Evolutionary conservation across 2,888 invertebrate species (phyloP).

Genomic region (Augiades crinisus): DNA sequence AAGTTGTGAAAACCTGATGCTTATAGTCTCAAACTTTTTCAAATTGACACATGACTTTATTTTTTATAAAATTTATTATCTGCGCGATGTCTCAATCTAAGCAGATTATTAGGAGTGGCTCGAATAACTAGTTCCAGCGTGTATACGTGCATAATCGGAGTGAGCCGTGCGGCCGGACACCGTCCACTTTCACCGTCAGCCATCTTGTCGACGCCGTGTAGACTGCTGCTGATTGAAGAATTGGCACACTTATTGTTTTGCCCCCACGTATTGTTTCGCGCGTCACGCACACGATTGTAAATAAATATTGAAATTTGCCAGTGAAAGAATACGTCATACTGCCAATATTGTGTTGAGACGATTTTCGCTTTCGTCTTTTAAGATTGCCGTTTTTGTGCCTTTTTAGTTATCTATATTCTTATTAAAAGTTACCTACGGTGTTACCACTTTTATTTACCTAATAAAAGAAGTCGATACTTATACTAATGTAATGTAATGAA

Average conservation of each 20-base stretch:
- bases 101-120: conserved; percentile 13
- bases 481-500: no score
- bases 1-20: no score
- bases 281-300: conserved; percentile 18
- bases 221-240: conserved; percentile 56
- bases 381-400: neutral
- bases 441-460: no score
- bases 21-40: no score
- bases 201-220: conserved; percentile 65
- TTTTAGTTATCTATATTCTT: no score
- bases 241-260: conserved; percentile 59
- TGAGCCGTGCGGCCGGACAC: conserved; percentile 47
- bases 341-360: neutral
- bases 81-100: conserved; percentile 4
- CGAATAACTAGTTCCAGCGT: conserved; percentile 21
- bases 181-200: conserved; percentile 74
- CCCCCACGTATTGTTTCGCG: conserved; percentile 36
- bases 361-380: neutral
- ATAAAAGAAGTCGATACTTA: no score
- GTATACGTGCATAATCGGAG: conserved; percentile 9
- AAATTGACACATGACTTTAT: no score
- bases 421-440: no score
- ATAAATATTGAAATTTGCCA: neutral
- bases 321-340: neutral
- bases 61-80: no score